Base-by-base conservation (phyloP, 2,113 vertebrate genomes). In the Myiagra hebetior region DNA sequence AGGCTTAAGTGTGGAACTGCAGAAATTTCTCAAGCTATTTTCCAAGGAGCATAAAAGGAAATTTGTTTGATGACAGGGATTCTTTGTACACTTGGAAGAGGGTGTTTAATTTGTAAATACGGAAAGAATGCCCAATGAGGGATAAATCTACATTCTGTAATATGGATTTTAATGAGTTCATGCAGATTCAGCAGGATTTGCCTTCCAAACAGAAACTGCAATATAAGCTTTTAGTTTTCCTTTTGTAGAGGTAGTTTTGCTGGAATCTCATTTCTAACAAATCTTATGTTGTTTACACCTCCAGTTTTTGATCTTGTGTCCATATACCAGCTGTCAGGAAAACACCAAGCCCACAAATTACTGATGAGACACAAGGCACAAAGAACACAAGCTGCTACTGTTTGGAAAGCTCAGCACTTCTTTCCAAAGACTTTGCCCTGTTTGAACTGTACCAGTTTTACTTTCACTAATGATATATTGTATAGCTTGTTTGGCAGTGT, bases 381-480 rank as follows among this genome's bases (percentile, higher is more conserved):
- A 82, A 78, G 67, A 79, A 64, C 39, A 50, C 47, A 80, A 92
- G 55, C 75, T 94, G 60, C 62, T 53, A 10, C 26, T 4, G 2
- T 57, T 93, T 88, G 42, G 41, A 78, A 82, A 82, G 50, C 74
- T 95, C 86, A 92, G 78, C 78, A 52, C 15, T 93, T 93, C 81
- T 70, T 23, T 46, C 19, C 55, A 50, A 70, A 70, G 53, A 27
- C 11, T 76, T 93, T 79, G 55, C 79, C 73, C 62, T 39, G 10
- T 74, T 86, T 85, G 67, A 87, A 75, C 60, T 0, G 0, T 9
- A 37, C 23, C 30, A 52, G 47, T 80, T 77, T 76, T 77, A 47
- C 73, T 85, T 87, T 67, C 22, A 12, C 35, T 95, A 67, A 91
- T 78, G 92, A 80, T 79, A 62, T 42, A 85, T 75, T 91, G 52